Conservation (phyloP, 2,113 vertebrate genomes). For the Tor tambroides region DNA sequence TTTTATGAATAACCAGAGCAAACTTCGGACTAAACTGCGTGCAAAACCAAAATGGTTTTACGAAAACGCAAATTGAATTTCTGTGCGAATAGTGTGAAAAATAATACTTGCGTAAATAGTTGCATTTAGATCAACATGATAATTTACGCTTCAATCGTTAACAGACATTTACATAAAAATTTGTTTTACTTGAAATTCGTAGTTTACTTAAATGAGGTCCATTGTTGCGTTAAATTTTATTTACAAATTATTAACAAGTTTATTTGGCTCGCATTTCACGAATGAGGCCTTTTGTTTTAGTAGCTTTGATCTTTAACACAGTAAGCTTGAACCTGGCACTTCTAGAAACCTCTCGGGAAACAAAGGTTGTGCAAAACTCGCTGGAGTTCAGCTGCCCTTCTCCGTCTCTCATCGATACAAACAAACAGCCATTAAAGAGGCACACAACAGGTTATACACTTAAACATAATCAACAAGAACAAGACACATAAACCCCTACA, state of each 20-base stretch:
- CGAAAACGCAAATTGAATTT: not conserved
- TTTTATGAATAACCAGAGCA: not conserved
- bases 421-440: slow-evolving; percentile 51
- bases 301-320: not conserved
- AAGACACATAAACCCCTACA: not conserved
- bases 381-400: not conserved
- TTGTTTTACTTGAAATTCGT: not conserved
- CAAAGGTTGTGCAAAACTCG: slow-evolving; percentile 42
- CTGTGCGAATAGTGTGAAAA: not conserved
- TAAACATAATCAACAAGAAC: not conserved
- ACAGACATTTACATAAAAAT: not conserved
- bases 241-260: not conserved
- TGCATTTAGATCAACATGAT: not conserved
- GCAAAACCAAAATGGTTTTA: not conserved
- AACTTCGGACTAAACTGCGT: not conserved
- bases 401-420: not conserved
- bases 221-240: not conserved
- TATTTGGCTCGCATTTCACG: not conserved
- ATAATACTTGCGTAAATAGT: not conserved
- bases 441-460: slow-evolving; percentile 37
- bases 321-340: not conserved
- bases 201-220: not conserved
- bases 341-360: slow-evolving; percentile 13
- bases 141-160: not conserved
- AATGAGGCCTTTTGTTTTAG: not conserved